phyloP scores from a whole-genome alignment of 2,888 invertebrate species.

The Herminia tarsipennalis region DNA sequence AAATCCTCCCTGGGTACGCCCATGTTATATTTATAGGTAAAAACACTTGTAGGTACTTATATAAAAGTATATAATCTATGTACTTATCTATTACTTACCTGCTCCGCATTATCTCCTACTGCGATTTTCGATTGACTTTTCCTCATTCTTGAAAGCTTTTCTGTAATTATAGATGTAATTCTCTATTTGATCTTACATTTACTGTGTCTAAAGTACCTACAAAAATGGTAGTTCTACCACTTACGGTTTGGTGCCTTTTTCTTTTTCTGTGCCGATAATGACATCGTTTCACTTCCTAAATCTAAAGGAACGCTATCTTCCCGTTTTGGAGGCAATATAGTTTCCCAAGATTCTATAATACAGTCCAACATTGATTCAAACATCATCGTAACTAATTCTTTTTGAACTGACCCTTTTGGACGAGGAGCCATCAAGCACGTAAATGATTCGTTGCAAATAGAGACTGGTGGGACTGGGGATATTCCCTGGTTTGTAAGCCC shows the following conservation, averaged over 20 bases:
- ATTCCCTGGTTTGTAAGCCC: constrained; percentile 48
- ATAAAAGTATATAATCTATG: too few species aligned
- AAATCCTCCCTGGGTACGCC: too few species aligned
- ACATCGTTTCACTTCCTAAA: constrained; percentile 54
- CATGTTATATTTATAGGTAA: too few species aligned
- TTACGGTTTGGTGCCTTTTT: constrained; percentile 46
- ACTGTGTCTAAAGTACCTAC: too few species aligned
- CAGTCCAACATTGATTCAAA: constrained; percentile 73
- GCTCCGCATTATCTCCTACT: constrained; percentile 35
- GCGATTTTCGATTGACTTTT: constrained; percentile 59
- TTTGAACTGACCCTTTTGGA: constrained; percentile 60
- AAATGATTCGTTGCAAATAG: constrained; percentile 53
- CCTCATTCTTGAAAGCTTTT: constrained; percentile 54
- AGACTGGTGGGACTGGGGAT: too few species aligned
- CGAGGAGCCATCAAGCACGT: constrained; percentile 37
- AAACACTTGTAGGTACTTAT: too few species aligned
- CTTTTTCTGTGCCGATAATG: constrained; percentile 52
- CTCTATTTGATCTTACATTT: too few species aligned
- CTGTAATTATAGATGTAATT: too few species aligned
- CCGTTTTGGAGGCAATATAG: constrained; percentile 50
- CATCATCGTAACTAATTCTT: constrained; percentile 67
- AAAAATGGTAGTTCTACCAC: neutral
- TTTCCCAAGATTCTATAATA: constrained; percentile 73
- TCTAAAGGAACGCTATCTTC: constrained; percentile 50
- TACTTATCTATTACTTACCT: constrained; percentile 8